Conservation (phyloP, 2,113 vertebrate species). For the Cyphomyrus discorhynchus region DNA sequence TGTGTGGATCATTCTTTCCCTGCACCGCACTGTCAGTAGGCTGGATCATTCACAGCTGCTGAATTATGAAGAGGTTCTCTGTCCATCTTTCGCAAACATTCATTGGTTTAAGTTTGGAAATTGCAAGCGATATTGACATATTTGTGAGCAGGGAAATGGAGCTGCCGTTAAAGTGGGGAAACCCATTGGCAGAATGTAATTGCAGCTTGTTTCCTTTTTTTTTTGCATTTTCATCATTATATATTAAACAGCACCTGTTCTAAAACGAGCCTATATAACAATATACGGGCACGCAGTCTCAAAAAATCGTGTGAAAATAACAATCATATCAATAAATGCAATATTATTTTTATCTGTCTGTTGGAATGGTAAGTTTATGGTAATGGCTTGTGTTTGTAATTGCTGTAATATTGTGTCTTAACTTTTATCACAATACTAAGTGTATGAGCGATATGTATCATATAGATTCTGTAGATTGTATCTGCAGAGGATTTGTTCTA, state of each 20-base stretch:
- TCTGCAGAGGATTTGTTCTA: neutral
- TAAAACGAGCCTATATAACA: neutral
- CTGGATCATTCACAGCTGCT: neutral
- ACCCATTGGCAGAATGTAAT: neutral
- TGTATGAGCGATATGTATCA: neutral
- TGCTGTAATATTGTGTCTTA: neutral
- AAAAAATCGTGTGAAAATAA: neutral
- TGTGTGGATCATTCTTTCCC: neutral
- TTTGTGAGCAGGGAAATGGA: neutral
- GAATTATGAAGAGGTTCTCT: neutral
- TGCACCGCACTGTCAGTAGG: neutral
- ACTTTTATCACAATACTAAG: neutral
- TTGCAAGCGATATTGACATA: neutral
- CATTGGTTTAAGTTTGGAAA: neutral
- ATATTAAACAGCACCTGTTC: neutral
- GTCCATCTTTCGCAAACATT: neutral
- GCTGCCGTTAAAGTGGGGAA: neutral
- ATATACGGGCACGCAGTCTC: neutral
- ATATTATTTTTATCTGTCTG: neutral
- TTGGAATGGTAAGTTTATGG: neutral
- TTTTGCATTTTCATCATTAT: neutral
- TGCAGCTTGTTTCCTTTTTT: neutral
- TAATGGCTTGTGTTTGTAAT: neutral
- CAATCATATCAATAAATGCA: neutral
- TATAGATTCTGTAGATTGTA: neutral